Evolutionary conservation across 2,113 vertebrate genomes (phyloP).

Genomic region (Terrapene triunguis): DNA sequence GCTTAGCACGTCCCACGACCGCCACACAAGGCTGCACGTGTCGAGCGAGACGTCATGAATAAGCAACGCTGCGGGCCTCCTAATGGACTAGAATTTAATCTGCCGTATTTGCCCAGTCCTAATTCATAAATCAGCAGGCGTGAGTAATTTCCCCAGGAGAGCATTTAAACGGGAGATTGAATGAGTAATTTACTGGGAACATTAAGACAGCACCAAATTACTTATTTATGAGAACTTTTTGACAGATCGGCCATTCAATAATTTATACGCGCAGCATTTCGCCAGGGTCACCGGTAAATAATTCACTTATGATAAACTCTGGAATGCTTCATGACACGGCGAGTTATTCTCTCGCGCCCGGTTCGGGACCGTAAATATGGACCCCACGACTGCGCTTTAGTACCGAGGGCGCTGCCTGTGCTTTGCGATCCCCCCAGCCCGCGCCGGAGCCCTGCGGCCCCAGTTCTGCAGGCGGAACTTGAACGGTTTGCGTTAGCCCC

Average conservation of each 20-base stretch:
- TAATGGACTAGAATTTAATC: background rate
- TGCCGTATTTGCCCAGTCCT: background rate
- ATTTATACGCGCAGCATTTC: conserved; percentile 70
- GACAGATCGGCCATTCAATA: conserved; percentile 78
- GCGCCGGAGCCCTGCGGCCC: background rate
- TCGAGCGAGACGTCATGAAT: accelerated
- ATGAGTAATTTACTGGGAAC: conserved; percentile 77
- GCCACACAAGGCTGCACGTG: background rate
- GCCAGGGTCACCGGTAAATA: conserved; percentile 78
- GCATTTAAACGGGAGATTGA: conserved; percentile 47
- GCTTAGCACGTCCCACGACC: background rate
- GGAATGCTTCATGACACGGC: conserved; percentile 47
- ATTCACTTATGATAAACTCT: conserved; percentile 75
- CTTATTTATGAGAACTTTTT: conserved; percentile 77
- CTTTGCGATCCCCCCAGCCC: background rate
- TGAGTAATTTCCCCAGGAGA: conserved; percentile 57
- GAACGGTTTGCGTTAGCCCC: too few relatives aligned
- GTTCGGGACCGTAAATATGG: background rate
- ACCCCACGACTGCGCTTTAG: background rate
- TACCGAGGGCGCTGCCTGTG: background rate
- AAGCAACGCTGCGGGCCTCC: background rate
- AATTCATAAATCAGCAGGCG: conserved; percentile 55
- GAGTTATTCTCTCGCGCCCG: background rate
- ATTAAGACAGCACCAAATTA: conserved; percentile 67
- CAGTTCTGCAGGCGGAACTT: background rate